These are phyloP conservation scores for Paralvinella palmiformis DNA, from an alignment of 1,140 invertebrate species.

Conservation along the genomic window DNA sequence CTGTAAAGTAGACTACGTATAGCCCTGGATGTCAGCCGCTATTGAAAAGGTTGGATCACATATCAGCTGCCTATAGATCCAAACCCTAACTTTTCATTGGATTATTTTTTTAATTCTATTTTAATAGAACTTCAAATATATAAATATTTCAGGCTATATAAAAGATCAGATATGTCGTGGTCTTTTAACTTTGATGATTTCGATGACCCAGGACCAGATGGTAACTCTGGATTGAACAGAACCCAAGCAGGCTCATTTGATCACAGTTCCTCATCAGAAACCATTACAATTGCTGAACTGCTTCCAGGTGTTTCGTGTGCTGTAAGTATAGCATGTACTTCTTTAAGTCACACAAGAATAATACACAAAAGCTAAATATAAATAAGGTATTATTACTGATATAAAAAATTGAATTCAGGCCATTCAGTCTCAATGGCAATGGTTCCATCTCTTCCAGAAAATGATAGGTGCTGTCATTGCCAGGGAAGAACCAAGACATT, in stretches of 20 bases:
- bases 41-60: no score
- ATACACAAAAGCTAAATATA: no score
- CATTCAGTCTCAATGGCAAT: no score
- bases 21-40: no score
- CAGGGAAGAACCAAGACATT: not conserved
- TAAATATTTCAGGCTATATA: no score
- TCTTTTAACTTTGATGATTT: not conserved
- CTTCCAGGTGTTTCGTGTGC: not conserved
- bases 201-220: not conserved
- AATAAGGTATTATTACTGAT: not conserved
- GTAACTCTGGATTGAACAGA: not conserved
- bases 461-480: not conserved
- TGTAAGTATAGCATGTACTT: not conserved
- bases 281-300: not conserved
- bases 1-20: no score
- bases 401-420: not conserved
- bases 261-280: not conserved
- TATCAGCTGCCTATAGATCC: no score
- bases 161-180: not conserved
- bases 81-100: no score
- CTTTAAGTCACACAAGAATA: no score
- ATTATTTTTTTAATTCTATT: no score
- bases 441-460: no score
- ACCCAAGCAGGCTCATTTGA: not conserved
- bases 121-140: no score